Conservation (phyloP, 1,140 invertebrate genomes). For the Apis laboriosa region DNA sequence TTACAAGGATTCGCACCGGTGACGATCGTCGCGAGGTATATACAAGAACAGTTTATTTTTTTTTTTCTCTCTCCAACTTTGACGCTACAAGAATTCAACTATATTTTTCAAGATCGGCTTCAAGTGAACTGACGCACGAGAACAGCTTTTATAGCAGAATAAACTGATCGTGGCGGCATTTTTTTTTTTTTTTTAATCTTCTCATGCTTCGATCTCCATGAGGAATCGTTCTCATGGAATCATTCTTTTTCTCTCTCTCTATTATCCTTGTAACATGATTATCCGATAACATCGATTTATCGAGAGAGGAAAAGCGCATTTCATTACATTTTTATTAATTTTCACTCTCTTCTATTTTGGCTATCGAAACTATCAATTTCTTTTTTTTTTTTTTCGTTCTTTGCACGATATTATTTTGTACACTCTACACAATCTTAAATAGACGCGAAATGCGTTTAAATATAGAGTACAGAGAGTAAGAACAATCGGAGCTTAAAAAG, state of each 20-base stretch:
- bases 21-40: constrained; percentile 30
- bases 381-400: no score
- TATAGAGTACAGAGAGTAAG: constrained; percentile 48
- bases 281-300: background rate
- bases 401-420: background rate
- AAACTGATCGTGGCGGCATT: no score
- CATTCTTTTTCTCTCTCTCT: background rate
- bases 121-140: background rate
- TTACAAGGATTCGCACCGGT: constrained; percentile 26
- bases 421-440: constrained; percentile 47
- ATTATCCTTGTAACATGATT: background rate
- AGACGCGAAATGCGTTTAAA: constrained; percentile 38
- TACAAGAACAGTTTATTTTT: constrained; percentile 32
- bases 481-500: constrained; percentile 44
- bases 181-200: background rate
- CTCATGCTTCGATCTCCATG: background rate
- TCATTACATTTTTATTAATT: background rate
- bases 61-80: background rate
- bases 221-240: background rate
- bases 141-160: background rate
- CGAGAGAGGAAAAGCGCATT: background rate
- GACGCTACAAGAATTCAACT: background rate
- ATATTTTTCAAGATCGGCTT: background rate
- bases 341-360: background rate
- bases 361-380: background rate